A percentile compares a stretch with the other conserved stretches of the same genome.
phyloP scores from a whole-genome alignment of 2,797 vertebrate species.

The Sebastiscus tertius region DNA sequence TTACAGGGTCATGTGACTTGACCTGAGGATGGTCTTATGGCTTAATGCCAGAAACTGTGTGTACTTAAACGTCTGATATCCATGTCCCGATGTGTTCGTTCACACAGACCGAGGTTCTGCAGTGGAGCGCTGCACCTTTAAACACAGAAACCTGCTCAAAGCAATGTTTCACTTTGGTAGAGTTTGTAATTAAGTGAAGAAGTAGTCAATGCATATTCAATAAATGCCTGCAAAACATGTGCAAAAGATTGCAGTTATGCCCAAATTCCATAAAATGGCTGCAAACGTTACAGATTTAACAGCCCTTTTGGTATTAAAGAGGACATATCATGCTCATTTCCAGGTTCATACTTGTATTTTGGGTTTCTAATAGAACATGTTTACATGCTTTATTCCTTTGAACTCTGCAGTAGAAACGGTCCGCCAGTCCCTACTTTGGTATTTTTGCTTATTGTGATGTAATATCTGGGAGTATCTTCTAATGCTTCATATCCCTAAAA shows the following conservation, averaged over 20 bases:
- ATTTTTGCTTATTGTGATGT: too few species aligned
- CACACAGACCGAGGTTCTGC: neutral
- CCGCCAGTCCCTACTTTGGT: too few species aligned
- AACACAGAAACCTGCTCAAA: neutral
- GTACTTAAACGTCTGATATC: conserved; percentile 36
- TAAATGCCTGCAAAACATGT: neutral
- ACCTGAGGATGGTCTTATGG: conserved; percentile 54
- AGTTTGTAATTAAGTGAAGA: neutral
- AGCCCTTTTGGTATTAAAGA: too few species aligned
- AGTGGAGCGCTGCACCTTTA: neutral
- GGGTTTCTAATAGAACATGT: too few species aligned
- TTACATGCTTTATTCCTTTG: too few species aligned
- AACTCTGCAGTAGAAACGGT: too few species aligned
- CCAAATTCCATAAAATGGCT: neutral
- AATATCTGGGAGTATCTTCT: too few species aligned
- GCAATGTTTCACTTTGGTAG: neutral
- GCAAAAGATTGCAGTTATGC: neutral
- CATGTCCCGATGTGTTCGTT: conserved; percentile 6
- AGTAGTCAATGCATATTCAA: neutral
- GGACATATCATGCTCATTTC: too few species aligned
- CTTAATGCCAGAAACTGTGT: conserved; percentile 44
- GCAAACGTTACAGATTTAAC: neutral
- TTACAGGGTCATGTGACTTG: conserved; percentile 72
- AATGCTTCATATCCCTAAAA: too few species aligned
- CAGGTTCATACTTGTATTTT: too few species aligned